phyloP scores from a whole-genome alignment of 2,888 invertebrate genomes.

The Liposcelis brunnea region DNA sequence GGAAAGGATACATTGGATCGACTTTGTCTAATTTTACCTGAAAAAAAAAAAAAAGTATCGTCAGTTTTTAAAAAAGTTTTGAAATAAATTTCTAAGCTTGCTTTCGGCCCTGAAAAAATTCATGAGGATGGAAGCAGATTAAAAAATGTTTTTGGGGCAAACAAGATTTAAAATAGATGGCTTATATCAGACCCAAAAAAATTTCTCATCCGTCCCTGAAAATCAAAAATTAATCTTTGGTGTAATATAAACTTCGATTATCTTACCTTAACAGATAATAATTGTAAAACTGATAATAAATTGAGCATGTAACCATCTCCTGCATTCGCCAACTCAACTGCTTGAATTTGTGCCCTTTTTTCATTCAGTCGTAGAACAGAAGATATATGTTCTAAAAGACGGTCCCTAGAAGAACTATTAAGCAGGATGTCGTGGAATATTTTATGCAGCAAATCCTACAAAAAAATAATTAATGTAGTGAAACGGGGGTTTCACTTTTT shows the following conservation, averaged over 20 bases:
- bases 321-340: constrained; percentile 70
- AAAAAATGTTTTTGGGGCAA: constrained; percentile 1
- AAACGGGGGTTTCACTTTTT: no score
- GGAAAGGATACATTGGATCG: constrained; percentile 76
- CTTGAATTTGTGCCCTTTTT: constrained; percentile 76
- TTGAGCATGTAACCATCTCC: constrained; percentile 95
- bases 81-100: no score
- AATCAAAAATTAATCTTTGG: no score
- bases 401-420: constrained; percentile 62
- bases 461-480: constrained; percentile 7
- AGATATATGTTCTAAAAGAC: constrained; percentile 62
- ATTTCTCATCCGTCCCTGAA: no score
- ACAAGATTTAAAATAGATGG: no score
- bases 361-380: constrained; percentile 63
- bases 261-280: constrained; percentile 61
- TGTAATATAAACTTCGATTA: no score
- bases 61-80: no score
- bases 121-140: background rate
- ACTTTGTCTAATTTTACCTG: constrained; percentile 73
- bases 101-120: no score
- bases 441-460: constrained; percentile 50
- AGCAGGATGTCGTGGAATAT: constrained; percentile 70
- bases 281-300: constrained; percentile 75
- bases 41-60: constrained; percentile 13
- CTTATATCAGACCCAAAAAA: no score